Evolutionary conservation across 2,797 vertebrate genomes (phyloP), one percentile per base, ranked within the genome.

Genomic region (Chelidonichthys spinosus): DNA sequence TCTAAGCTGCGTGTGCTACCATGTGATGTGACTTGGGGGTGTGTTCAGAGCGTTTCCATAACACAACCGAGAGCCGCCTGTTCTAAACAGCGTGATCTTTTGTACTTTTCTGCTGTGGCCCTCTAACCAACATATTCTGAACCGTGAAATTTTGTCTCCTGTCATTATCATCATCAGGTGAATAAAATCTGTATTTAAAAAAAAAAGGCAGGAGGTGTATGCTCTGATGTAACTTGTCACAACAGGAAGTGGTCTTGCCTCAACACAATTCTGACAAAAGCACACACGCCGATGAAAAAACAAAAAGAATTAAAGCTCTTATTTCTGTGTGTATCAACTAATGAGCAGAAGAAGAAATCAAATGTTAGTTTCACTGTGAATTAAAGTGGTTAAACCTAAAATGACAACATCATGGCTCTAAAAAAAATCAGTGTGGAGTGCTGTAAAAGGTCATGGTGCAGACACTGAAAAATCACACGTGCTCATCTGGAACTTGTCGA

Each of bases 211-310:
- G 52, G 44, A 52, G 32, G 53, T 46, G 36, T 8, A 15, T 0
- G 42, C 44, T n/a, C 50, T 64, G 35, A 59, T 47, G 14, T 8
- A 64, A 73, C 40, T 5, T 62, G 25, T 33, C 60, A 63, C n/a
- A 77, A 72, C 61, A 82, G 79, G 82, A 85, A 82, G 72, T 61
- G 36, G 40, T 42, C 58, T 40, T 32, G 42, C 60, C 42, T 64
- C 37, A 18, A 36, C 58, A 15, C 39, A 40, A 72, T 46, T 49
- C 17, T 62, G 15, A 73, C 54, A 58, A 35, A 40, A 58, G 25
- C 60, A 69, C 78, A 72, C 40, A 37, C 35, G 49, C 14, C 37
- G 13, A 64, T 40, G n/a, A 72, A 47, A 37, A 50, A 17, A 32
- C 7, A 50, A 43, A 47, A 40, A 42, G 4, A 35, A 11, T n/a